A percentile compares a stretch with the other conserved stretches of the same genome.
phyloP scores from a whole-genome alignment of 2,888 invertebrate species.

The Conistra vaccinii region DNA sequence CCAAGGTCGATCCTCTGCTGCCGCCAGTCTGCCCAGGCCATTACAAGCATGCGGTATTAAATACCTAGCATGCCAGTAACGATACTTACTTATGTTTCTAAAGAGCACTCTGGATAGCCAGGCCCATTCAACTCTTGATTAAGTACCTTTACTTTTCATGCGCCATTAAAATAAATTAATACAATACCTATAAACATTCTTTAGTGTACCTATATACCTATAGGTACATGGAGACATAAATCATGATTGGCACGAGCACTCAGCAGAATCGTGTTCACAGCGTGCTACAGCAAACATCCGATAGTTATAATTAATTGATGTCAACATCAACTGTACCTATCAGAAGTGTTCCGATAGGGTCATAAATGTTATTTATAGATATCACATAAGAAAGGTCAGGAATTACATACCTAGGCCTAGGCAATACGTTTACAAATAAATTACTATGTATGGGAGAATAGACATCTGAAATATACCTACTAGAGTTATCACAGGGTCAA shows the following conservation, averaged over 20 bases:
- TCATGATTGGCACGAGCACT: slow-evolving; percentile 13
- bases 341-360: slow-evolving; percentile 5
- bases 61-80: background rate
- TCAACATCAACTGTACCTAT: slow-evolving; percentile 5
- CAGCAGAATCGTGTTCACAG: slow-evolving; percentile 26
- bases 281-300: slow-evolving; percentile 27
- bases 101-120: background rate
- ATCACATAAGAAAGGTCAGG: slow-evolving; percentile 6
- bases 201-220: background rate
- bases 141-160: background rate
- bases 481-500: no score
- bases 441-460: no score
- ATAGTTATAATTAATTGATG: slow-evolving; percentile 18
- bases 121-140: background rate
- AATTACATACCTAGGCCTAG: background rate
- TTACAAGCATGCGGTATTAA: background rate
- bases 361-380: slow-evolving; percentile 6
- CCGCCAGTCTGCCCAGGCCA: no score
- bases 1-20: no score
- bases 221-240: background rate
- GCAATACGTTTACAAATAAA: no score
- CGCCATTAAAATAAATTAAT: background rate
- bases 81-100: background rate
- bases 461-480: no score
- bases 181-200: background rate